phyloP scores from a whole-genome alignment of 2,888 invertebrate species.

The Xylota sylvarum region DNA sequence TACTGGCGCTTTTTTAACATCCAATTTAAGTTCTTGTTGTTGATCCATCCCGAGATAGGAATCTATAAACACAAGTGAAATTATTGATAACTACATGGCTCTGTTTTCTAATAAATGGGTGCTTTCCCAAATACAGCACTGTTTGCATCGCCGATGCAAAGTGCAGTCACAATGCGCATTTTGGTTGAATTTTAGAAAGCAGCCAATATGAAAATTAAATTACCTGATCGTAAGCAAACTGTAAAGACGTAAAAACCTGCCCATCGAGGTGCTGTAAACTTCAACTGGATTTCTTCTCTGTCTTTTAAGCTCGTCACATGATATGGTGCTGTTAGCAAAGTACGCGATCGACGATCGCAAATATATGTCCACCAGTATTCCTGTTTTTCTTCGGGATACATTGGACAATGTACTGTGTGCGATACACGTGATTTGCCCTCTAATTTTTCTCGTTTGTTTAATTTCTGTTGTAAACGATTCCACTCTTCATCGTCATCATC shows the following conservation, averaged over 20 bases:
- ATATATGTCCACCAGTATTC: conserved; percentile 99
- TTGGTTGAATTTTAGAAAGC: not conserved
- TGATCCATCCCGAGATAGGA: conserved; percentile 99
- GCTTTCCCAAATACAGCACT: too few relatives aligned
- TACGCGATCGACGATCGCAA: conserved; percentile 96
- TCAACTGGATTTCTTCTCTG: conserved; percentile 95
- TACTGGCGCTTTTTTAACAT: conserved; percentile 97
- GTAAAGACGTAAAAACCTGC: conserved; percentile 96
- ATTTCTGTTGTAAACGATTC: conserved; percentile 94
- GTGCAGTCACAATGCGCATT: too few relatives aligned
- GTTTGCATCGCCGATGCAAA: too few relatives aligned
- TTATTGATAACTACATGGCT: too few relatives aligned
- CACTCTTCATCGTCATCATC: conserved; percentile 95
- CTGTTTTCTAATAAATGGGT: too few relatives aligned
- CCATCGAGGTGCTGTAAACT: conserved; percentile 98
- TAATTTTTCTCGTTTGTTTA: conserved; percentile 94
- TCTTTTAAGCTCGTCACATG: conserved; percentile 96
- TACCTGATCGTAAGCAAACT: conserved; percentile 94
- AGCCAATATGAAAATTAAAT: conserved; percentile 45
- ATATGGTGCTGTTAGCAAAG: conserved; percentile 96
- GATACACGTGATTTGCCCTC: conserved; percentile 97
- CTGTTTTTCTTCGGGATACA: conserved; percentile 97
- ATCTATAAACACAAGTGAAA: conserved; percentile 86
- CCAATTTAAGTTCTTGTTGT: conserved; percentile 97
- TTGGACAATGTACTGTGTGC: conserved; percentile 98